Evolutionary conservation across 1,140 invertebrate genomes (phyloP).

Genomic region (Carposina sasakii): DNA sequence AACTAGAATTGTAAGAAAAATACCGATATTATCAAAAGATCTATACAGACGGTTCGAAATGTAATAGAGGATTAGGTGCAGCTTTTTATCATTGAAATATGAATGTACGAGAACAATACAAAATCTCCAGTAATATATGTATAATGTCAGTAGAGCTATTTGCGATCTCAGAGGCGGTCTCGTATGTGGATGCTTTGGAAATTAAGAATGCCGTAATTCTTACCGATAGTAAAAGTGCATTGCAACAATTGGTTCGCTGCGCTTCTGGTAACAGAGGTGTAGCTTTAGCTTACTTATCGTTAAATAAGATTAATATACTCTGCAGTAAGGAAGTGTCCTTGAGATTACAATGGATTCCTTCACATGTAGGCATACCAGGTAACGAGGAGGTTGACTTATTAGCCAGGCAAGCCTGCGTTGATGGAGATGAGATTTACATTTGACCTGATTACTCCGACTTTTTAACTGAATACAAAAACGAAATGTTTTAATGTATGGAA

Average conservation of each 20-base stretch:
- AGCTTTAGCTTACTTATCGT: neutral
- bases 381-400: constrained; percentile 3
- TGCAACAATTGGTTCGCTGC: constrained; percentile 5
- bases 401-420: neutral
- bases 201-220: neutral
- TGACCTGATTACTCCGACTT: constrained; percentile 1
- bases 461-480: neutral
- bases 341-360: constrained; percentile 10
- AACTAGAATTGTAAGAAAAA: neutral
- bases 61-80: neutral
- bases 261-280: neutral
- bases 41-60: constrained; percentile 3
- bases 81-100: constrained; percentile 1
- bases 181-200: neutral
- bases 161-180: constrained; percentile 1
- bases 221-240: neutral
- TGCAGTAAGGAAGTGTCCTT: too few relatives aligned
- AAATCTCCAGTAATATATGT: neutral
- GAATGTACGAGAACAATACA: neutral
- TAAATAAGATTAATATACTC: neutral
- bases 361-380: constrained; percentile 1
- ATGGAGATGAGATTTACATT: neutral
- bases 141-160: constrained; percentile 2
- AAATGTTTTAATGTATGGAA: neutral
- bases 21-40: constrained; percentile 1